Evolutionary conservation across 2,113 vertebrate species (phyloP), one percentile per base, ranked within the genome.

Genomic region (Reinhardtius hippoglossoides): DNA sequence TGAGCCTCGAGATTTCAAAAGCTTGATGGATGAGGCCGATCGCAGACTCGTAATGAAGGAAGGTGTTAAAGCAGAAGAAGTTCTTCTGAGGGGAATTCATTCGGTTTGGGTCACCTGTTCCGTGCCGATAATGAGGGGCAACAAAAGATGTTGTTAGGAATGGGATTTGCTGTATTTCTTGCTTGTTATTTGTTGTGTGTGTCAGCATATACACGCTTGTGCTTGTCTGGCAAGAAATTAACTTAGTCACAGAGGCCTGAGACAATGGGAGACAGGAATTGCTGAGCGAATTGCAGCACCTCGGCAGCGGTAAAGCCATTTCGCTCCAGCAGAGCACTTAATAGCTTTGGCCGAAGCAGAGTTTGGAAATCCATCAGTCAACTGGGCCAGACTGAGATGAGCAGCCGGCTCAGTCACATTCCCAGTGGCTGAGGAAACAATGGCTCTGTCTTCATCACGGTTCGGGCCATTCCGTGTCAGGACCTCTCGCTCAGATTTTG

Each of bases 281-380:
- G 64, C 81, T 83, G 76, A 90, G 89, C 89, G 87, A 88, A 81
- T 86, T 71, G 83, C 77, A 74, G 72, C 83, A 83, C 88, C 84
- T 76, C 68, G 56, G 88, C 78, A 87, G 85, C 56, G 63, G 82
- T 77, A 59, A 89, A 93, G 81, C 85, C 86, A 90, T 93, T 92
- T 91, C 82, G 84, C 92, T 94, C 88, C 90, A 92, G 88, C 89
- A 88, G 87, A 89, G 87, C 91, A 87, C 88, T 92, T 93, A 92
- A 94, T 93, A 91, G 87, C 89, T 86, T 87, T 81, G 89, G 86
- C 88, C 71, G 82, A 93, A 84, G 80, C 89, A 80, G 76, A 83
- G 75, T 87, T 88, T 89, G 84, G 76, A 91, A 90, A 92, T 89
- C 88, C 87, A 81, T 89, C 86, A 87, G 90, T 92, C 81, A 84